Conservation (phyloP, 2,888 invertebrate genomes). For the Drosophila merina region DNA sequence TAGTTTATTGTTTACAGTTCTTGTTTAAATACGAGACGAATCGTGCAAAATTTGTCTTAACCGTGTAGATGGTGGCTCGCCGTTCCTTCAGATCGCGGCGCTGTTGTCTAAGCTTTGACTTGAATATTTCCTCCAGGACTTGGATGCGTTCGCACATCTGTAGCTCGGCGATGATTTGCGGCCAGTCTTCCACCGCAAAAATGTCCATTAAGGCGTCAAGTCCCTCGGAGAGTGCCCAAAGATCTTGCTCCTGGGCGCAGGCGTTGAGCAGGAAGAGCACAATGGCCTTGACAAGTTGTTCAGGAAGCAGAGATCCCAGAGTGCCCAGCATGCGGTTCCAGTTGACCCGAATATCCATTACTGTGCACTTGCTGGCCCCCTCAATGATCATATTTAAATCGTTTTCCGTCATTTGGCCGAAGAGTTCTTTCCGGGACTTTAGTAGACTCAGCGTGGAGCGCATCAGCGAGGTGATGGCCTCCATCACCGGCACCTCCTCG, state of each 20-base stretch:
- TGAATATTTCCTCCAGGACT: slow-evolving; percentile 86
- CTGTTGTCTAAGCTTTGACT: slow-evolving; percentile 87
- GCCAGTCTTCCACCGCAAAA: slow-evolving; percentile 90
- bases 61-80: slow-evolving; percentile 89
- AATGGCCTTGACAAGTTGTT: slow-evolving; percentile 82
- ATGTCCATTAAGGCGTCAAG: slow-evolving; percentile 91
- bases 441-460: slow-evolving; percentile 89
- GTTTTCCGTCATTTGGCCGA: slow-evolving; percentile 85
- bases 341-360: slow-evolving; percentile 86
- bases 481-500: slow-evolving; percentile 86
- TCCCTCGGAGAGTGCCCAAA: slow-evolving; percentile 90
- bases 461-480: slow-evolving; percentile 90
- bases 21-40: slow-evolving; percentile 87
- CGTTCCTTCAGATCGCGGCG: slow-evolving; percentile 88
- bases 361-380: slow-evolving; percentile 85
- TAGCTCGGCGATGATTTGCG: slow-evolving; percentile 87
- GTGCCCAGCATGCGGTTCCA: slow-evolving; percentile 86
- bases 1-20: slow-evolving; percentile 43
- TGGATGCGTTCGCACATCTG: slow-evolving; percentile 87
- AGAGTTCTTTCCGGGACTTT: slow-evolving; percentile 85
- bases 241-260: slow-evolving; percentile 86
- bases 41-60: slow-evolving; percentile 88
- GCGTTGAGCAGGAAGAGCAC: slow-evolving; percentile 84
- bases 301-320: slow-evolving; percentile 85
- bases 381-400: slow-evolving; percentile 85